Percentiles rank a stretch among this genome's conserved stretches.
phyloP scores from a whole-genome alignment of 2,113 vertebrate species.

The Calidris pugnax region DNA sequence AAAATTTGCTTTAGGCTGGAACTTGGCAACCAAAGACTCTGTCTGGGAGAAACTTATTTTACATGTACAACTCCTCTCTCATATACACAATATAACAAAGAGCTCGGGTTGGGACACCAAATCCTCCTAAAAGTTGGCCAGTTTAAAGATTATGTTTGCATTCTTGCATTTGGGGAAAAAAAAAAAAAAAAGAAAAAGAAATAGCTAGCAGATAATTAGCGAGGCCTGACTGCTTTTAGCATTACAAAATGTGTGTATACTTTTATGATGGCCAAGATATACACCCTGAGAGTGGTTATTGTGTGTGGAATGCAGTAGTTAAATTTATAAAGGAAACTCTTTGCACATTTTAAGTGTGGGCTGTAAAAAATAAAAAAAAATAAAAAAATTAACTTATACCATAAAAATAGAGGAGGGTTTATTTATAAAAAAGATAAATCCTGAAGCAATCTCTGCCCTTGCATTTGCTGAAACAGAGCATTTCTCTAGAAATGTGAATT shows the following conservation, averaged over 20 bases:
- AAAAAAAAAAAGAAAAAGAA: not conserved
- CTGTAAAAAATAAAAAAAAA: not conserved
- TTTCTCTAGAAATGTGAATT: not conserved
- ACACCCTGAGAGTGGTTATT: slow-evolving; percentile 10
- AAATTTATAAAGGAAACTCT: slow-evolving; percentile 48
- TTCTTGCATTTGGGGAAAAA: not conserved
- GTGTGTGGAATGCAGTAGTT: slow-evolving; percentile 35
- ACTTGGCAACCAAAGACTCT: slow-evolving; percentile 13
- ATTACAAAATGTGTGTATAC: not conserved
- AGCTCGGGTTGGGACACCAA: slow-evolving; percentile 24
- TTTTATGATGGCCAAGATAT: slow-evolving; percentile 10
- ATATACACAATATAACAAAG: not conserved
- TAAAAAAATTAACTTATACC: not conserved
- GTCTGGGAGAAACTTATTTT: slow-evolving; percentile 39
- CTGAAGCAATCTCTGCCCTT: not conserved
- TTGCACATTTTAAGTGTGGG: not conserved
- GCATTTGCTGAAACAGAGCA: not conserved
- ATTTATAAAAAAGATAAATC: not conserved
- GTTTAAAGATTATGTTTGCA: slow-evolving; percentile 30
- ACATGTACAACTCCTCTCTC: not conserved
- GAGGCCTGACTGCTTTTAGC: slow-evolving; percentile 23
- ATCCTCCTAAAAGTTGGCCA: not conserved
- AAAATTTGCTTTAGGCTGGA: slow-evolving; percentile 49
- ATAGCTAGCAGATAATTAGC: slow-evolving; percentile 15
- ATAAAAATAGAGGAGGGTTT: not conserved